These are phyloP conservation scores for Phenganax subtilis DNA, from an alignment of 92 coral and sea anemone species.

Conservation along the genomic window DNA sequence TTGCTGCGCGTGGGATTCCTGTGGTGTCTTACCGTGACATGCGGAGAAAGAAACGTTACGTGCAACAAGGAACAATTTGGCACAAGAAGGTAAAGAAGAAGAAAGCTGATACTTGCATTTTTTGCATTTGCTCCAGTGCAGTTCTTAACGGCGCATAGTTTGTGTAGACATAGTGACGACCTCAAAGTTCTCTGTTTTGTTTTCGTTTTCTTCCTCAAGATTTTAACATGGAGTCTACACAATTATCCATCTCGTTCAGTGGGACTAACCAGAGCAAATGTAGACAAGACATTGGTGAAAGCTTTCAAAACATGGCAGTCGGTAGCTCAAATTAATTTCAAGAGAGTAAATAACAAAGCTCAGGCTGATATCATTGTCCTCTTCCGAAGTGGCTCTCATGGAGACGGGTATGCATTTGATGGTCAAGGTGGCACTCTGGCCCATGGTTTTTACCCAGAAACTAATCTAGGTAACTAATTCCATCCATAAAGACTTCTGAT, in stretches of 20 bases:
- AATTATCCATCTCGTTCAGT: not conserved
- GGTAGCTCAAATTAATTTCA: not conserved
- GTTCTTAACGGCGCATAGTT: no score
- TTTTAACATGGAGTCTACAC: constrained; percentile 7
- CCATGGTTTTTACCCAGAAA: constrained; percentile 18
- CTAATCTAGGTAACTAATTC: constrained; percentile 6
- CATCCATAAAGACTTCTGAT: no score
- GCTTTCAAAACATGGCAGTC: constrained; percentile 31
- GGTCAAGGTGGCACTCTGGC: constrained; percentile 33
- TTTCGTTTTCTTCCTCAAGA: not conserved
- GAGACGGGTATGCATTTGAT: constrained; percentile 15
- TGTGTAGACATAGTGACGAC: not conserved
- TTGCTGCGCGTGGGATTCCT: constrained; percentile 8
- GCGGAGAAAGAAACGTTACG: constrained; percentile 39
- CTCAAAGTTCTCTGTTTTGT: not conserved
- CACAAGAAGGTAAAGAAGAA: constrained; percentile 3
- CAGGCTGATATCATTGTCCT: constrained; percentile 20
- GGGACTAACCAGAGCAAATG: not conserved
- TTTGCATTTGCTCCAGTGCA: no score
- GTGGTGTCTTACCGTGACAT: constrained; percentile 8
- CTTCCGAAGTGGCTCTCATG: not conserved
- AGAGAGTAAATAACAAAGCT: constrained; percentile 3
- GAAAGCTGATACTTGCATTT: not conserved
- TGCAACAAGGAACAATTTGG: constrained; percentile 31
- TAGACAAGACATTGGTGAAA: constrained; percentile 12